These are phyloP conservation scores for Scaptodrosophila lebanonensis DNA, from an alignment of 1,140 invertebrate species.

Conservation along the genomic window DNA sequence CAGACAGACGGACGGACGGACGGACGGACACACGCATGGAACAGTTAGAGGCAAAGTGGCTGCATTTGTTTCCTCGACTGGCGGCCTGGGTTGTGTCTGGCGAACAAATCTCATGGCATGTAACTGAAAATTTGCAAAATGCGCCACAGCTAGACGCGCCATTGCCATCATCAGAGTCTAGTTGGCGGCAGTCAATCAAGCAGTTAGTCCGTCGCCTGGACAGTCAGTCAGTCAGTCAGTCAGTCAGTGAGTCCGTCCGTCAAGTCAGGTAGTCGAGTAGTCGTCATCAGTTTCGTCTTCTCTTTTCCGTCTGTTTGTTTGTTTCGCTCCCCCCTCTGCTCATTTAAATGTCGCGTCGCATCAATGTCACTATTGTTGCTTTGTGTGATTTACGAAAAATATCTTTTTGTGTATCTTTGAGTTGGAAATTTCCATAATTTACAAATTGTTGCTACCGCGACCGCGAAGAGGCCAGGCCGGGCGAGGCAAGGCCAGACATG, in stretches of 20 bases:
- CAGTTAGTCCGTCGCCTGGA: background rate
- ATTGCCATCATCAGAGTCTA: no score
- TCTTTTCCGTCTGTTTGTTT: conserved; percentile 1
- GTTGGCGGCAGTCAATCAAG: conserved; percentile 25
- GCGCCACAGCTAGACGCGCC: no score
- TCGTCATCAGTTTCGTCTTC: no score
- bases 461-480: no score
- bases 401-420: conserved; percentile 16
- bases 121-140: conserved; percentile 2
- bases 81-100: conserved; percentile 24
- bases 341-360: conserved; percentile 52
- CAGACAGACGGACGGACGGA: no score
- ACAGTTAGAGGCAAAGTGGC: no score
- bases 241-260: conserved; percentile 1
- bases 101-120: background rate
- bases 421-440: conserved; percentile 48
- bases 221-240: background rate
- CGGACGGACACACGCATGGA: no score
- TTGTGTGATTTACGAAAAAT: conserved; percentile 33
- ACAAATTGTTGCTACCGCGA: background rate
- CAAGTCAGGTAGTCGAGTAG: background rate
- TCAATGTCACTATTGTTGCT: conserved; percentile 39
- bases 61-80: conserved; percentile 38
- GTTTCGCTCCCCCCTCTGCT: background rate
- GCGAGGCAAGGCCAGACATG: no score